Base-by-base conservation (phyloP, 2,113 vertebrate species). In the Takifugu bimaculatus region DNA sequence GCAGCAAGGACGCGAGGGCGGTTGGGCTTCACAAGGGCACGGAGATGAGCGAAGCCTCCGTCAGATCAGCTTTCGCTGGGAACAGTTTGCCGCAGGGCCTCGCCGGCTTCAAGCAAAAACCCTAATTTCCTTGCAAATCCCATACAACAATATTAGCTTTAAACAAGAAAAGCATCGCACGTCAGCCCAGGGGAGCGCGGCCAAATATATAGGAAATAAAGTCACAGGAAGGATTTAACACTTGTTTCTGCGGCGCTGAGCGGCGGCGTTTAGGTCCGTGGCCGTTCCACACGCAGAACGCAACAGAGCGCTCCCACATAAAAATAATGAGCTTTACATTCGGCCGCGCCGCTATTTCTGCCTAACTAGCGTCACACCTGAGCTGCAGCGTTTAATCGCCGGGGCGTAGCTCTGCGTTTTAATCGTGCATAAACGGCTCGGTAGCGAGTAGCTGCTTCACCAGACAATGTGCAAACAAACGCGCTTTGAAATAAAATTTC, bases 31-130 rank as follows among this genome's bases (percentile, higher is more conserved):
- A 2, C 7, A 39, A 39, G 35, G 35, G 35, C 50, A 32, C 47
- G 61, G 50, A 65, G 89, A 88, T 93, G 5, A 92, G 93, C 57
- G 90, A 80, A 66, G 94, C 90, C 65, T 93, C 92, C 45, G 88
- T 92, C 80, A 94, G 80, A 74, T 95, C 92, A 75, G 83, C 87
- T 82, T 91, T 96, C 94, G 88, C 93, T 96, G 83, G 74, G 68
- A 80, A 90, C 77, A 47, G 75, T 78, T 64, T 54, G 62, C 62
- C 3, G 45, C 71, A 72, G 58, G 68, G 67, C 67, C 75, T 56
- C 6, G 29, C 25, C 77, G 74, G 76, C 64, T 78, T 83, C 51
- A 55, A 77, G 70, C 47, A 14, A 69, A 77, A 87, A 82, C 50
- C 74, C 65, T 67, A 68, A 85, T 87, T 86, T 87, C 82, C 82